These are phyloP conservation scores for Terrapene triunguis DNA, from an alignment of 2,113 vertebrate species.

Conservation along the genomic window DNA sequence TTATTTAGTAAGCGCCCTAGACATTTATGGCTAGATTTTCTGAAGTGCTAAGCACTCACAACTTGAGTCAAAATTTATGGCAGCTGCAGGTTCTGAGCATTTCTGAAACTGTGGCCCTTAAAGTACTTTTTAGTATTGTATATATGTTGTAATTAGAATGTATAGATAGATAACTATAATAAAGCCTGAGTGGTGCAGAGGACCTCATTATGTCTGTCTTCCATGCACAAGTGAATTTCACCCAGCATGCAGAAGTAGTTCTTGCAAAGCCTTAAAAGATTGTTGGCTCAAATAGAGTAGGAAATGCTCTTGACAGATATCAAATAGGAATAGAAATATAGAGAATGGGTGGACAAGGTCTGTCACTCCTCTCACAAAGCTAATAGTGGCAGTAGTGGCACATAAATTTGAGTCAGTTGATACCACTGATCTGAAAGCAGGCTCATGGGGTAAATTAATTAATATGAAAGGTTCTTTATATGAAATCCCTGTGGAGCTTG, in stretches of 20 bases:
- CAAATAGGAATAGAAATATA: not conserved
- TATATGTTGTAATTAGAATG: not conserved
- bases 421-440: not conserved
- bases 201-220: not conserved
- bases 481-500: not conserved
- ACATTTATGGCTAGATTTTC: not conserved
- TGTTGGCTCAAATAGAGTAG: not conserved
- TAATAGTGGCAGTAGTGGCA: accelerated
- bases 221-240: not conserved
- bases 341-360: accelerated
- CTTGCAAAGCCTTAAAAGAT: not conserved
- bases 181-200: not conserved
- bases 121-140: not conserved
- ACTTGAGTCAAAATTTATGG: not conserved
- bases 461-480: not conserved
- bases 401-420: not conserved
- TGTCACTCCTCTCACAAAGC: not conserved
- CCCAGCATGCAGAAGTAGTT: not conserved
- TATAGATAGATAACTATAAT: not conserved
- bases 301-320: not conserved
- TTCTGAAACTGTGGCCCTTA: accelerated
- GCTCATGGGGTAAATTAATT: accelerated
- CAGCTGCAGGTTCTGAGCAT: not conserved
- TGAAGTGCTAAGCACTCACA: accelerated
- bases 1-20: not conserved